phyloP scores from a whole-genome alignment of 2,888 invertebrate species.

The Stegophylla sp. region DNA sequence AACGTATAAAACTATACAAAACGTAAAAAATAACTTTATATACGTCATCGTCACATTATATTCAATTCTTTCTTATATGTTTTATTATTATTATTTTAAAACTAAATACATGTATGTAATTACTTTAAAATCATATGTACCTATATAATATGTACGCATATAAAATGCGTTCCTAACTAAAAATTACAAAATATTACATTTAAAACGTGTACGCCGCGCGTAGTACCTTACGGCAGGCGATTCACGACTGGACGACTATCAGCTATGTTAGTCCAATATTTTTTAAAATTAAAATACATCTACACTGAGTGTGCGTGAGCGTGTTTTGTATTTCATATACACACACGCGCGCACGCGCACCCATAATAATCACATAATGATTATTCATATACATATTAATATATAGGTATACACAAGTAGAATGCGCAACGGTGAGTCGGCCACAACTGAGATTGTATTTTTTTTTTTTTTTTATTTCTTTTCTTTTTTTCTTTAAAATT shows the following conservation, averaged over 20 bases:
- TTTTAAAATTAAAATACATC: neutral
- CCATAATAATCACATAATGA: neutral
- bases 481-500: slow-evolving; percentile 41
- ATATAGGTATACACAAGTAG: slow-evolving; percentile 26
- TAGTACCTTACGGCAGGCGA: neutral
- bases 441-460: neutral
- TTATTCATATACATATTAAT: neutral
- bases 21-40: slow-evolving; percentile 50
- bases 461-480: slow-evolving; percentile 5
- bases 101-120: slow-evolving; percentile 22
- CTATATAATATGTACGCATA: neutral
- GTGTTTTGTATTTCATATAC: neutral
- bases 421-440: slow-evolving; percentile 15
- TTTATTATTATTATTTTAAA: neutral
- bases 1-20: slow-evolving; percentile 57
- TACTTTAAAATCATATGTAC: neutral
- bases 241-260: neutral
- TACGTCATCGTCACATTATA: neutral
- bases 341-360: neutral
- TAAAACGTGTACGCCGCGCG: neutral
- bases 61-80: neutral
- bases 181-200: too few species aligned
- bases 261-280: slow-evolving; percentile 10
- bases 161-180: slow-evolving; percentile 23
- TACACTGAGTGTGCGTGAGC: neutral